Evolutionary conservation across 2,113 vertebrate species (phyloP), one percentile per base, ranked within the genome.

Genomic region (Amblyornis subalaris): DNA sequence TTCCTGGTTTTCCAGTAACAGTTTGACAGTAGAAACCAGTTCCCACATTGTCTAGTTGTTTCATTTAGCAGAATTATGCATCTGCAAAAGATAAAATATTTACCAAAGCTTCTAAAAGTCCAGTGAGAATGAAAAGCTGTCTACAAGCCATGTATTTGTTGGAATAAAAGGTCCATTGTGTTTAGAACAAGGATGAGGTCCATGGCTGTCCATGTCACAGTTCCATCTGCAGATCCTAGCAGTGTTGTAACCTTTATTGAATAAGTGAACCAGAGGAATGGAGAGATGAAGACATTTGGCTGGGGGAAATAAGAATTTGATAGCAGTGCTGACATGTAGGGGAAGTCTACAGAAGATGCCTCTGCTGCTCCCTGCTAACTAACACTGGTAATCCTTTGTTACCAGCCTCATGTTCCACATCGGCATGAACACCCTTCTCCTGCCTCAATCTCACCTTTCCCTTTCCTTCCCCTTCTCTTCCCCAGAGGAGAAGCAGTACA

Each of bases 341-440:
- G 78, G 21, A 92, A 78, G 35, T n/a, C 44, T 15, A 42, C 55
- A 33, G 8, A 20, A 36, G 23, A 67, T 13, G 38, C 18, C 16
- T 69, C 35, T 0, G 0, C 26, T 40, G 20, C 21, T 54, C 38
- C 1, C 0, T 58, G 28, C 33, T 76, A 65, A 55, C 31, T 26
- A 64, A 12, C 26, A 64, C 33, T 1, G 0, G 0, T 21, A 35
- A 21, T 47, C 47, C 67, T 69, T 79, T 47, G 47, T 54, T 47
- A 48, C 18, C 9, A 92, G 14, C 15, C 22, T 5, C 17, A 23
- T 22, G n/a, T 22, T 70, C 55, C 28, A 48, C 38, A 62, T 16
- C 51, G 74, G 12, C 19, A 35, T 24, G 18, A 67, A 38, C 17
- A 76, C 7, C 10, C n/a, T 85, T 19, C 31, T 12, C 10, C n/a